These are phyloP conservation scores for Pteria penguin DNA, from an alignment of 2,888 invertebrate genomes.

Conservation along the genomic window DNA sequence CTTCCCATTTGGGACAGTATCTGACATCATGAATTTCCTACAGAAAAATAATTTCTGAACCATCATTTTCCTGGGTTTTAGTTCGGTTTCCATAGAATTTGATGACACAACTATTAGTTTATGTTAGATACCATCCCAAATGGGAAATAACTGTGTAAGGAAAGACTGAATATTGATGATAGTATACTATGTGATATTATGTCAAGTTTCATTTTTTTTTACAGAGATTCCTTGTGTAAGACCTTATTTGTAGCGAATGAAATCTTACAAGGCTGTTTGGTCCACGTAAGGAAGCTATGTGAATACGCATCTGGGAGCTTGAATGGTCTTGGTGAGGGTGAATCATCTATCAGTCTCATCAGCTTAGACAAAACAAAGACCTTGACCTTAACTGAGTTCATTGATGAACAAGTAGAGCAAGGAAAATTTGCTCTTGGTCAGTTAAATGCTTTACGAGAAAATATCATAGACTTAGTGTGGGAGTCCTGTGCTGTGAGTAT, in stretches of 20 bases:
- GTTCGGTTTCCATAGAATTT: no score
- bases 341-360: slow-evolving; percentile 69
- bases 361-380: slow-evolving; percentile 68
- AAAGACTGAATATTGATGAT: neutral
- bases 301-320: slow-evolving; percentile 74
- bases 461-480: slow-evolving; percentile 76
- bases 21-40: no score
- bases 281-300: slow-evolving; percentile 76
- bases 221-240: slow-evolving; percentile 68
- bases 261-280: slow-evolving; percentile 77
- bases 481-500: slow-evolving; percentile 78
- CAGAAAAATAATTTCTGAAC: no score
- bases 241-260: slow-evolving; percentile 77
- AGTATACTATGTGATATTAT: neutral
- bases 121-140: no score
- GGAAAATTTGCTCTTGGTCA: slow-evolving; percentile 64
- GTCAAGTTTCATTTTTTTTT: slow-evolving; percentile 18
- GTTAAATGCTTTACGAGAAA: slow-evolving; percentile 68
- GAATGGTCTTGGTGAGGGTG: slow-evolving; percentile 59
- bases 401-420: slow-evolving; percentile 66
- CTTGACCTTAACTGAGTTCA: slow-evolving; percentile 74
- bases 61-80: neutral
- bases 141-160: no score
- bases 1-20: no score
- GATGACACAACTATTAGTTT: no score